A percentile compares a stretch with the other conserved stretches of the same genome.
phyloP scores from a whole-genome alignment of 64 coral and sea anemone species.

The Catalaphyllia jardinei region DNA sequence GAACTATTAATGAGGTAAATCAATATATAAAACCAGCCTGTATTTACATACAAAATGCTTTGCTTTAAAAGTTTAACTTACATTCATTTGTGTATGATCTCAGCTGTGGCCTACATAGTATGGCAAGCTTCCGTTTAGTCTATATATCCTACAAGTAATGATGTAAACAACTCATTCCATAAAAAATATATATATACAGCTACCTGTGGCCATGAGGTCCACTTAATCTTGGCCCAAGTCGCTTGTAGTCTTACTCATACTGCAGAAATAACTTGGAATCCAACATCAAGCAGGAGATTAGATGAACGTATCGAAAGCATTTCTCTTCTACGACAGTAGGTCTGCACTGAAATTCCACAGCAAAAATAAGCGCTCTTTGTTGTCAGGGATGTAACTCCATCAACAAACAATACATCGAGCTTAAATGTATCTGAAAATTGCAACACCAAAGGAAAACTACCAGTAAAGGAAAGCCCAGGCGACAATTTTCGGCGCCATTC shows the following conservation, averaged over 20 bases:
- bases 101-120: no score
- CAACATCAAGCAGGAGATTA: constrained; percentile 6
- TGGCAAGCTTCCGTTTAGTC: no score
- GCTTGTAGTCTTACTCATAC: neutral
- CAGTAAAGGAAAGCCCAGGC: neutral
- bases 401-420: neutral
- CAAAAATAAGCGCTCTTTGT: neutral
- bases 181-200: neutral
- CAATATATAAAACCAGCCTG: no score
- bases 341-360: neutral
- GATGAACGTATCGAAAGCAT: no score
- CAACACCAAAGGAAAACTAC: neutral
- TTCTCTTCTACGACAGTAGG: no score
- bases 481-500: neutral
- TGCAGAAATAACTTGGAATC: neutral
- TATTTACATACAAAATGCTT: no score
- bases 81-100: no score
- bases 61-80: no score
- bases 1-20: no score
- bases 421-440: neutral
- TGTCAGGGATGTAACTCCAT: neutral
- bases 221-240: neutral
- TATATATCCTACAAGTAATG: no score
- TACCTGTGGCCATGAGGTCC: constrained; percentile 35
- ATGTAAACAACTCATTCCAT: no score